Base-by-base conservation (phyloP, 1,140 invertebrate species). In the Caerostris darwini region DNA sequence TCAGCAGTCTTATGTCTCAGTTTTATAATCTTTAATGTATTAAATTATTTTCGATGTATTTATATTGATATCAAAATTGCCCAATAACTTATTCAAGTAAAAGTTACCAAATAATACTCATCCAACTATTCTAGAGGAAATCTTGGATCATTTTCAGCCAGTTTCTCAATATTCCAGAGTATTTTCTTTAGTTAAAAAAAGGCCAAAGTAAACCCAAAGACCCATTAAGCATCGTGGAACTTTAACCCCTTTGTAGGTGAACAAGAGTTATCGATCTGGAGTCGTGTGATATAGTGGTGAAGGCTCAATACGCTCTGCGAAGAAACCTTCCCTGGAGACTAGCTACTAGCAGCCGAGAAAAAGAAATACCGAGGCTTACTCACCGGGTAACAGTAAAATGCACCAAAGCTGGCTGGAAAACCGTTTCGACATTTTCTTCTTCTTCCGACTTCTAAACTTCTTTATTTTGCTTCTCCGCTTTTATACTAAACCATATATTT, bases 401-500 rank as follows among this genome's bases (percentile, higher is more conserved):
- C 34, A 77, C 71, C 71, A 50, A 77, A 77, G 71, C 71, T 53
- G 12, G 71, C 34, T 77, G 71, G 71, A 77, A 77, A 77, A 77
- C 71, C 71, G 71, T 77, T 77, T 58, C 82, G 82, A 83, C 6
- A 83, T 83, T 58, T 83, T 83, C 14, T 83, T 83, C 81, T 17
- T 19, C 71, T 53, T 19, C 53, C 54, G 53, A 83, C 82, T 57
- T 8, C 82, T 3, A 58, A 58, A 83, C 82, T 83, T 83, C 82
- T 83, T 77, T 83, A 83, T 83, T 83, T 83, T 56, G 56, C 17
- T 34, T 34, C 34, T 56, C 82, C 82, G 54, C 82, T 83, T 83
- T 83, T 83, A 83, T 83, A 83, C 82, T 83, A 58, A 58, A 83
- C 56, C 82, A 56, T 83, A 57, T 83, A 83, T 83, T 83, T 83